Percentiles rank a stretch among this genome's conserved stretches.
These are phyloP conservation scores for Dynastes maya DNA, from an alignment of 2,888 invertebrate species.

Conservation along the genomic window DNA sequence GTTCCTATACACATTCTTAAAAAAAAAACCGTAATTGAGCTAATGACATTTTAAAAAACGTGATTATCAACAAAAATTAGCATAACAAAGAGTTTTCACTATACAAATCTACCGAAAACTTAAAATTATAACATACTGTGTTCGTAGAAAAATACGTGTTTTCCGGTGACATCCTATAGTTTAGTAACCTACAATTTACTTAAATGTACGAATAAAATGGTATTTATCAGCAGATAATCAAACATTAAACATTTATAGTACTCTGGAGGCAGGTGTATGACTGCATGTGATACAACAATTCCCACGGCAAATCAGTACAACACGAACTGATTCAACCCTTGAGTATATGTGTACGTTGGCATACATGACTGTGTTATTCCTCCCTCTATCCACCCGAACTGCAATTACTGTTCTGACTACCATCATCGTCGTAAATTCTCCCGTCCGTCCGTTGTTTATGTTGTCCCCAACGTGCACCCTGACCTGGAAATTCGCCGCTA, in stretches of 20 bases:
- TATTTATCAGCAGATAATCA: neutral
- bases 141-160: too few species aligned
- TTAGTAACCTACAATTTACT: neutral
- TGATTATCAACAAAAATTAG: too few species aligned
- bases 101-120: too few species aligned
- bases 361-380: slow-evolving; percentile 47
- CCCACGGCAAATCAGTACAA: slow-evolving; percentile 62
- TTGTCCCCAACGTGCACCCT: slow-evolving; percentile 54
- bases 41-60: too few species aligned
- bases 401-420: slow-evolving; percentile 52
- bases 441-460: slow-evolving; percentile 47
- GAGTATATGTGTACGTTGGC: slow-evolving; percentile 35
- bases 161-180: neutral
- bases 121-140: too few species aligned
- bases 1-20: too few species aligned
- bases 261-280: slow-evolving; percentile 59
- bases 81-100: too few species aligned
- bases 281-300: slow-evolving; percentile 59
- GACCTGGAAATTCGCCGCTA: slow-evolving; percentile 45
- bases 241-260: slow-evolving; percentile 7
- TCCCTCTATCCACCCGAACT: slow-evolving; percentile 53
- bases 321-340: slow-evolving; percentile 63
- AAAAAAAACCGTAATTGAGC: too few species aligned
- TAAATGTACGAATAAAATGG: neutral
- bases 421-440: slow-evolving; percentile 31